Conservation (phyloP, 2,113 vertebrate genomes). For the Thryonomys swinderianus region DNA sequence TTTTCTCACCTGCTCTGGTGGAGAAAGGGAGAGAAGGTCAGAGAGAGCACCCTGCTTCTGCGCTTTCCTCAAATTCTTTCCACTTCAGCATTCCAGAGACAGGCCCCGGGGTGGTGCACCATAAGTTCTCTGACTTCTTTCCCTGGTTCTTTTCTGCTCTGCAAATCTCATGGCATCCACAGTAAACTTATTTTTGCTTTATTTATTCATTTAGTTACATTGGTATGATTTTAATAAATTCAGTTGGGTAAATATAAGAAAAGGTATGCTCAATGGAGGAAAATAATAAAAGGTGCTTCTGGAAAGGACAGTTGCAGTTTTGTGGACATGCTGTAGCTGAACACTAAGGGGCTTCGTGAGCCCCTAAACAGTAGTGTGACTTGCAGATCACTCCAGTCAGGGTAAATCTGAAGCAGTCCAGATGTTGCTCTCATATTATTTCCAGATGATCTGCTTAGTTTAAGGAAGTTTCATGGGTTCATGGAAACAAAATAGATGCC, state of each 20-base stretch:
- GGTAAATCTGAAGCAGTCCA: background rate
- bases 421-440: background rate
- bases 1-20: background rate
- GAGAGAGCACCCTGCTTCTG: background rate
- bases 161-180: background rate
- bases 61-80: background rate
- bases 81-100: background rate
- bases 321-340: background rate
- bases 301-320: background rate
- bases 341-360: background rate
- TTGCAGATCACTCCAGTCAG: background rate
- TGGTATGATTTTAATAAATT: background rate
- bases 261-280: background rate
- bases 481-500: background rate
- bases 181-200: background rate
- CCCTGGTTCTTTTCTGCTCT: background rate
- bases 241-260: background rate
- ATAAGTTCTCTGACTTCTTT: background rate
- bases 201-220: background rate
- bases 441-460: constrained; percentile 21
- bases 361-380: background rate
- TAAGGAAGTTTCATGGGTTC: background rate
- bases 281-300: background rate
- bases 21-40: too few relatives aligned
- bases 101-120: too few relatives aligned